Evolutionary conservation across 2,113 vertebrate species (phyloP), one percentile per base, ranked within the genome.

Genomic region (Polypterus bichir): DNA sequence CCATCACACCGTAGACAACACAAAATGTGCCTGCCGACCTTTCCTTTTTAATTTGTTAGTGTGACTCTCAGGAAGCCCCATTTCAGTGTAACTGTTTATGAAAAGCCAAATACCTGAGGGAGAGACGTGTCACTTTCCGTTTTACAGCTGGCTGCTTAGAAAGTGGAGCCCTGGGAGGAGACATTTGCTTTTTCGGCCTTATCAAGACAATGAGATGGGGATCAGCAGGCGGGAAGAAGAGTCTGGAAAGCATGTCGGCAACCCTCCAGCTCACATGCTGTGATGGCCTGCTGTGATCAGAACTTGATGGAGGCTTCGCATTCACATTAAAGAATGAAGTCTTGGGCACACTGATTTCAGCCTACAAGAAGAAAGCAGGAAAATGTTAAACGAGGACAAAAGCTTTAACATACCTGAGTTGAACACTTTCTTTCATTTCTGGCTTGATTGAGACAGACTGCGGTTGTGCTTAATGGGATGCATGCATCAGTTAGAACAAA

Each of bases 261-360:
- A 74, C 46, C 69, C 72, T 79, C 63, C 68, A 72, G 9, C 61
- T 65, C 53, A 63, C 58, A n/a, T 61, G 69, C 10, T 62, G 71
- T 11, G 10, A 8, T 6, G 68, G 68, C 51, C 11, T 54, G 62
- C 64, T 60, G 58, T 65, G 61, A 54, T 44, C 55, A 54, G 46
- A n/a, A 64, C 2, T 46, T 44, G 61, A 60, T 64, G 46, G 5
- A 45, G 27, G 10, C 69, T 79, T 76, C 57, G 44, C 56, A 49
- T 46, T 67, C 54, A 46, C 66, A 46, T 3, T 67, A 59, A 59
- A 58, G 10, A 68, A 78, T 49, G 59, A 69, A 60, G 81, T 76
- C 44, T 1, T 61, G 58, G 59, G 46, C n/a, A 59, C 57, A 54
- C 77, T 78, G 68, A 73, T 46, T 48, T 86, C 81, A 49, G 65